Evolutionary conservation across 2,113 vertebrate species (phyloP), one percentile per base, ranked within the genome.

Genomic region (Motacilla alba): DNA sequence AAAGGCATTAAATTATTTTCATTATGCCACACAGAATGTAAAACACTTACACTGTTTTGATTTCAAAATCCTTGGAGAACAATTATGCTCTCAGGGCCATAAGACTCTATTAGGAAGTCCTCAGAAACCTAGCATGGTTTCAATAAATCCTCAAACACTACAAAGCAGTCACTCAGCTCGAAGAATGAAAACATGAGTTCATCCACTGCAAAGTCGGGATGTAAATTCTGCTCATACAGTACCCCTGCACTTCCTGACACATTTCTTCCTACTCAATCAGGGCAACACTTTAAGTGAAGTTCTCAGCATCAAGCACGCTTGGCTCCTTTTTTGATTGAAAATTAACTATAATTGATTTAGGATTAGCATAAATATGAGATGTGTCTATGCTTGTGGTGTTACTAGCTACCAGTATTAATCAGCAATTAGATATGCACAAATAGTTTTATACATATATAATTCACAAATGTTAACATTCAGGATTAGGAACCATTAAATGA

Each of bases 1-100:
- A 97, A 97, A 97, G 88, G 94, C 96, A 95, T 94, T 95, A 96
- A 96, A 98, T 98, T 96, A 97, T 97, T 97, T 96, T 97, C 92
- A 97, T 96, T 98, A 97, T 96, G 97, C 95, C 95, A 91, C 94
- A 94, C 59, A 67, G 95, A 96, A 98, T 95, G 94, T 95, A 88
- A 97, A 97, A 98, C 93, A 96, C 96, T 97, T 97, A 94, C 77
- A 90, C 89, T 97, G 95, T 97, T 97, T 97, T 97, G 96, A 97
- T 97, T 97, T 96, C 88, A 94, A 97, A 97, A 95, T 93, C 93
- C 96, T 97, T 73, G 62, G 94, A 97, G 95, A 97, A 97, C 93
- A 97, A 97, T 93, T 95, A 95, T 85, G 91, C 78, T 95, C 91
- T 97, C 88, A 93, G 74, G 92, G 91, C 93, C 90, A 89, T 94